Conservation (phyloP, 1,140 invertebrate genomes). For the Diorhabda elongata region DNA sequence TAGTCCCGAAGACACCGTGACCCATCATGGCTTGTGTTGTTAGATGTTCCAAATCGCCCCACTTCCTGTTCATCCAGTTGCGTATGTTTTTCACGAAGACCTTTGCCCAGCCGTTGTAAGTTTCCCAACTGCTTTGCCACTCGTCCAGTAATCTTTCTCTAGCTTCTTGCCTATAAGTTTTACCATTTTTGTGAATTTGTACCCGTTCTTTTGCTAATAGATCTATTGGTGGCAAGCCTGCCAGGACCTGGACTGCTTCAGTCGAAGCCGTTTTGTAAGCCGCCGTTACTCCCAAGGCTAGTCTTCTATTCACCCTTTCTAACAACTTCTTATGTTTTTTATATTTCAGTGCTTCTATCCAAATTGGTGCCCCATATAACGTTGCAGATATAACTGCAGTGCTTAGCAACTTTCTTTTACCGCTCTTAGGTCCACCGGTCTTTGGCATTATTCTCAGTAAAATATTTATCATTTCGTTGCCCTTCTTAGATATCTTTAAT, state of each 20-base stretch:
- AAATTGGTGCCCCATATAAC: slow-evolving; percentile 18
- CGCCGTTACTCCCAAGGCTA: background rate
- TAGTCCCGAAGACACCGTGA: too few species aligned
- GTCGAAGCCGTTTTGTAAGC: slow-evolving; percentile 18
- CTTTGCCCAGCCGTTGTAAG: background rate
- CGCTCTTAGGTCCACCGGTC: background rate
- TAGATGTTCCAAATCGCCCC: slow-evolving; percentile 6
- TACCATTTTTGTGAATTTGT: background rate
- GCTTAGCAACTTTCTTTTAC: background rate
- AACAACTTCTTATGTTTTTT: slow-evolving; percentile 12
- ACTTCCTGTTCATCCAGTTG: slow-evolving; percentile 22
- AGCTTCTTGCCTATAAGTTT: background rate
- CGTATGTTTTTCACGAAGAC: background rate
- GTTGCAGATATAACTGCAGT: background rate
- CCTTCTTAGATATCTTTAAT: slow-evolving; percentile 1
- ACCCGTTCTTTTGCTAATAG: slow-evolving; percentile 17
- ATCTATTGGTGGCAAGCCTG: slow-evolving; percentile 17
- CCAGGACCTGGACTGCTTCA: slow-evolving; percentile 15
- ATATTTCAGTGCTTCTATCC: background rate
- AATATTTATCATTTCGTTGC: background rate
- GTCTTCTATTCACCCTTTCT: background rate
- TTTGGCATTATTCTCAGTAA: slow-evolving; percentile 9
- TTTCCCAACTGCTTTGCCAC: background rate
- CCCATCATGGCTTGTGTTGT: slow-evolving; percentile 20
- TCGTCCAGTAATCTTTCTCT: background rate